Base-by-base conservation (phyloP, 1,140 invertebrate species). In the Rhyacophila brunnea region DNA sequence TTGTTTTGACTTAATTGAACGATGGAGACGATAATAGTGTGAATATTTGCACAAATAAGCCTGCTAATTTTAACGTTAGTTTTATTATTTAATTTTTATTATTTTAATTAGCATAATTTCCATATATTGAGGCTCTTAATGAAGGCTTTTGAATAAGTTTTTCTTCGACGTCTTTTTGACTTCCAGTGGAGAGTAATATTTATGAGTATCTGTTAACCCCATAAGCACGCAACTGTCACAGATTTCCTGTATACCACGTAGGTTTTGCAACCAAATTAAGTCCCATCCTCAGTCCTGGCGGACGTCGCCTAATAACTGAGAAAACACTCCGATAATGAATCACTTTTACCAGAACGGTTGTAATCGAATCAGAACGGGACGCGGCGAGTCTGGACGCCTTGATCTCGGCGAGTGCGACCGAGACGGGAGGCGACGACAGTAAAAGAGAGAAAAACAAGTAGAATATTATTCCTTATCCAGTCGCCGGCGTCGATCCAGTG, bases 261-360 rank as follows among this genome's bases (percentile, higher is more conserved):
- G 23, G 23, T 28, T 9, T 28, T 9, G 44, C 57, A 59, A 56
- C 62, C 62, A 64, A 63, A 64, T 60, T 59, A 64, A 64, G 52
- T 47, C 42, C 53, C 49, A n/a, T 49, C 55, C 36, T 38, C 32
- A 17, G 28, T 43, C 47, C 23, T 43, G 18, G 34, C 56, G 38
- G 19, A 28, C 28, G 43, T 43, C 50, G 55, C 56, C 55, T 58
- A 63, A 63, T 63, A 63, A 63, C 61, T 58, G 57, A 53, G 57
- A 64, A 64, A 64, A 64, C 62, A 64, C 54, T 60, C 62, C 34
- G 17, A 47, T 64, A 64, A 64, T 64, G 62, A 64, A 64, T 64
- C 58, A 64, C 62, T 64, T 45, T 44, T 45, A 51, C 32, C 51
- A 14, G 40, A 63, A 58, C 28, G 49, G 34, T 55, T 50, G 32